Base-by-base conservation (phyloP, 2,113 vertebrate species). In the Tichodroma muraria region DNA sequence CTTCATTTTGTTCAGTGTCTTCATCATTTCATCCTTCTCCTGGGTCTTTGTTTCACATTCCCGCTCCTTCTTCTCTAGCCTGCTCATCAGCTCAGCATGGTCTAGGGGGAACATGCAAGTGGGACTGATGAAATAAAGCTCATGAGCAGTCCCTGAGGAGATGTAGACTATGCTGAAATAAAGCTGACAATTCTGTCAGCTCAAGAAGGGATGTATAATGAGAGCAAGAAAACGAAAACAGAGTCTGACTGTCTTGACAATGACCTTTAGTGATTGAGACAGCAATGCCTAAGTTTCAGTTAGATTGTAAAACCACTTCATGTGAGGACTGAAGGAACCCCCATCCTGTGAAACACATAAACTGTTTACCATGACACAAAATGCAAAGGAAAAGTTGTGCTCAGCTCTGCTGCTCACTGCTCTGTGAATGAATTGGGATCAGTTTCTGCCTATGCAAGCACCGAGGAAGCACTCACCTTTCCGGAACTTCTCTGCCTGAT, bases 21-120 rank as follows among this genome's bases (percentile, higher is more conserved):
- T 99, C 99, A 99, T 99, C 99, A 99, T 99, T 80, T 99, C 99
- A 15, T 99, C 99, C 86, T 99, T 99, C 94, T 99, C 99, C 89
- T 99, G 96, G 3, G 99, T 99, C 97, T 99, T 99, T 20, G 98
- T 99, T 37, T 99, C 99, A 35, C 99, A 99, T 95, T 99, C 99
- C 4, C 99, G 93, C 88, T 99, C 99, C 90, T 99, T 99, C 97
- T 98, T 98, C 96, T 99, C 99, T 73, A 99, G 97, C 70, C 98
- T 98, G 76, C 95, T 98, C 93, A 98, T 94, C 70, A 99, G 97
- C 91, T 99, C 99, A 1, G 92, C 93, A n/a, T 99, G 99, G 33
- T 99, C 99, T 99, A 91, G n/a, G 38, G 38, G 42, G 27, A 80
- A 73, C n/a, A 90, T 6, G 10, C 31, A 56, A 92, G 52, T 7